These are phyloP conservation scores for Drosophila nannoptera DNA, from an alignment of 1,140 invertebrate genomes.

Conservation along the genomic window DNA sequence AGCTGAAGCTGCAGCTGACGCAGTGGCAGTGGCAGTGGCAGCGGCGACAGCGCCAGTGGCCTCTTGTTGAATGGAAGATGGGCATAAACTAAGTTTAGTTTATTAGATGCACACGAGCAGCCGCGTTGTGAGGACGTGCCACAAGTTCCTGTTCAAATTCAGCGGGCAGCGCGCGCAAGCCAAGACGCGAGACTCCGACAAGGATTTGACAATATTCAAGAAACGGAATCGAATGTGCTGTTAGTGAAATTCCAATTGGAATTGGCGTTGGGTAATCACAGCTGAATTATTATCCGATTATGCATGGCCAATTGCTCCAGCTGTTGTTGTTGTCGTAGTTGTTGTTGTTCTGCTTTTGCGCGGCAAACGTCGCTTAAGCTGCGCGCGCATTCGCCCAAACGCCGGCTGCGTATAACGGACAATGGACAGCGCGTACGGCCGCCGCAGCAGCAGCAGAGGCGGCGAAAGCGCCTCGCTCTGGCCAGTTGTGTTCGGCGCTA, in stretches of 20 bases:
- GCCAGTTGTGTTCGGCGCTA: neutral
- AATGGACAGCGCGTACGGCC: conserved; percentile 17
- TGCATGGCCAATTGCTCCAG: conserved; percentile 2
- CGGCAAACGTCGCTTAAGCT: conserved; percentile 47
- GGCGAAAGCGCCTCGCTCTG: too few species aligned
- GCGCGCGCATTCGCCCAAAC: conserved; percentile 38
- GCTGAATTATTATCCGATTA: neutral
- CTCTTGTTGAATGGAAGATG: conserved; percentile 54
- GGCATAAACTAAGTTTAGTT: conserved; percentile 59
- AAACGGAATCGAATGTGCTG: conserved; percentile 13
- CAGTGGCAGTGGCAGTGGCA: conserved; percentile 17
- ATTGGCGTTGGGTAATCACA: conserved; percentile 5
- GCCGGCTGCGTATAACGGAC: conserved; percentile 29
- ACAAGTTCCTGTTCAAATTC: conserved; percentile 31
- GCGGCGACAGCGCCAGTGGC: conserved; percentile 22
- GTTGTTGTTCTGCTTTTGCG: conserved; percentile 13
- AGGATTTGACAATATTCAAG: neutral
- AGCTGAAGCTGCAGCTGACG: neutral
- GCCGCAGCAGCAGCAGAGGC: neutral
- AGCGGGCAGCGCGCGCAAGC: conserved; percentile 19
- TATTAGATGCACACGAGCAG: conserved; percentile 78
- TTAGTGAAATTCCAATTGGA: conserved; percentile 11
- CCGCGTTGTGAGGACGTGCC: conserved; percentile 70
- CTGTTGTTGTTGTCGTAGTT: conserved; percentile 26
- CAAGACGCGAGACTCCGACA: neutral